Evolutionary conservation across 2,113 vertebrate genomes (phyloP).

Genomic region (Antechinus stuartii): DNA sequence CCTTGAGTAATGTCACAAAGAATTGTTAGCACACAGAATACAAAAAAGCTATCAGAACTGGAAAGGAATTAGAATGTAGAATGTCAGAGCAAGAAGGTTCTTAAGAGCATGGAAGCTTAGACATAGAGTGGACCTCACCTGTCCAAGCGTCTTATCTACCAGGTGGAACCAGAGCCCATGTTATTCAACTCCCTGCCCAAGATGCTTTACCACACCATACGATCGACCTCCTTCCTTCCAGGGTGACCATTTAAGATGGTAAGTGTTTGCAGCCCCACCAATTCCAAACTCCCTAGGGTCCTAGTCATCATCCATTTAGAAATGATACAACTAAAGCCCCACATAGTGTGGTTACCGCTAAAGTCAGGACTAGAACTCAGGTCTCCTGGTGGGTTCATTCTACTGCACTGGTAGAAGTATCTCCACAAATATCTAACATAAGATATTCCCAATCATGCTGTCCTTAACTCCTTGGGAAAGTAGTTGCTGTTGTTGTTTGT

Average conservation of each 20-base stretch:
- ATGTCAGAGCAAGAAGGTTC: background rate
- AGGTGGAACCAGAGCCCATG: conserved; percentile 6
- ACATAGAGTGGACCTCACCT: background rate
- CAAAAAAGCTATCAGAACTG: background rate
- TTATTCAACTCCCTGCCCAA: background rate
- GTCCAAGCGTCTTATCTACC: background rate
- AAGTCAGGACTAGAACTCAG: background rate
- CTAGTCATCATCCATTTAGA: background rate
- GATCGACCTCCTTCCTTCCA: background rate
- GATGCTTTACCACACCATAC: background rate
- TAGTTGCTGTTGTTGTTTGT: too few species aligned
- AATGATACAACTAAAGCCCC: background rate
- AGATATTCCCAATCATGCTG: background rate
- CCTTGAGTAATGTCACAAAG: background rate
- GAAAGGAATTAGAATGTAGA: background rate
- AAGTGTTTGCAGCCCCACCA: background rate
- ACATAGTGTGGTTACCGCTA: background rate
- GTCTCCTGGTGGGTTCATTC: background rate
- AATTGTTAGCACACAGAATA: background rate
- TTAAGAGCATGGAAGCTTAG: background rate
- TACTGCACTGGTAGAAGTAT: background rate
- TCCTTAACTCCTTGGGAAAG: background rate
- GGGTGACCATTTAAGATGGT: background rate
- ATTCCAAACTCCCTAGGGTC: background rate
- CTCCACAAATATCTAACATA: background rate